phyloP scores from a whole-genome alignment of 2,797 vertebrate genomes.

The Novumbra hubbsi region DNA sequence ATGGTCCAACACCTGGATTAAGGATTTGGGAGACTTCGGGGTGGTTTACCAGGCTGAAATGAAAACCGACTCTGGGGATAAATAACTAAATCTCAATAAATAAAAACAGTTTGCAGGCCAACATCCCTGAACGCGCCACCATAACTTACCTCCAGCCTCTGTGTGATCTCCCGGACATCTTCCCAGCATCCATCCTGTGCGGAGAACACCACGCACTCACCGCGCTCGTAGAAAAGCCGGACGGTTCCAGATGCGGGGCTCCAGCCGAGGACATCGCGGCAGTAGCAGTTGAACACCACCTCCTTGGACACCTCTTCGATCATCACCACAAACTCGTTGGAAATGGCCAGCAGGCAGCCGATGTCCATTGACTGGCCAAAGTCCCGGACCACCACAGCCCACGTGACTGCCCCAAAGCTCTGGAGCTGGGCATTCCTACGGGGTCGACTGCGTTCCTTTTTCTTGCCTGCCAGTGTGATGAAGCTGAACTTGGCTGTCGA shows the following conservation, averaged over 20 bases:
- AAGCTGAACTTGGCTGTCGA: conserved; percentile 82
- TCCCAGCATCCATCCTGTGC: conserved; percentile 73
- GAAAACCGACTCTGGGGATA: not conserved
- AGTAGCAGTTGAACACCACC: conserved; percentile 86
- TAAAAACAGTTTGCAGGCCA: not conserved
- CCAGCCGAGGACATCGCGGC: conserved; percentile 86
- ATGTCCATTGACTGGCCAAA: conserved; percentile 80
- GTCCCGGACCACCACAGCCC: conserved; percentile 80
- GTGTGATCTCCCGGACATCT: conserved; percentile 78
- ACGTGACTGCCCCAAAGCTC: conserved; percentile 80
- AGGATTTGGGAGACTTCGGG: not conserved
- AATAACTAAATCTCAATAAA: no score
- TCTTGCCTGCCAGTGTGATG: conserved; percentile 83
- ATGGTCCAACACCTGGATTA: not conserved
- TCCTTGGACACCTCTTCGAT: conserved; percentile 83
- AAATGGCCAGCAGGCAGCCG: conserved; percentile 81
- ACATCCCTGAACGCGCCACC: not conserved
- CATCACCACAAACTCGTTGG: conserved; percentile 82
- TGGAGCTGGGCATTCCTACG: conserved; percentile 79
- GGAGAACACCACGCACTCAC: conserved; percentile 80
- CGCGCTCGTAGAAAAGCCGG: conserved; percentile 84
- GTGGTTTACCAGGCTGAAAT: not conserved
- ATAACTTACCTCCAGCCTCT: conserved; percentile 75
- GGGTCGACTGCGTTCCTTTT: conserved; percentile 79
- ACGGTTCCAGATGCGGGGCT: conserved; percentile 76